phyloP scores from a whole-genome alignment of 2,797 vertebrate species.

The Thaleichthys pacificus region DNA sequence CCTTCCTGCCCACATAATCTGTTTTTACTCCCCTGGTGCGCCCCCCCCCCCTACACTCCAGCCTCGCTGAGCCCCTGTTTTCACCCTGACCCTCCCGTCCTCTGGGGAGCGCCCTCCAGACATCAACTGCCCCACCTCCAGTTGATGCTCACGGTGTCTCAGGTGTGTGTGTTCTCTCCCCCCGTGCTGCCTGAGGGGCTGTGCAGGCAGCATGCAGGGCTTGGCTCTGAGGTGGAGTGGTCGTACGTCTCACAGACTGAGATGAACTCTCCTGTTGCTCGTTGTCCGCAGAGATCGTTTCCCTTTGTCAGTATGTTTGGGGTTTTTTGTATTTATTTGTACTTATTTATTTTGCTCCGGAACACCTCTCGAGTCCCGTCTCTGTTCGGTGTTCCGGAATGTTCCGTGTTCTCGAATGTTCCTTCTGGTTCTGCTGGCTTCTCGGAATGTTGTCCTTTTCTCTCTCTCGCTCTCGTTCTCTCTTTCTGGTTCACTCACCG shows the following conservation, averaged over 20 bases:
- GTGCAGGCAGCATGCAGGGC: constrained; percentile 42
- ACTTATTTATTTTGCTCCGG: background rate
- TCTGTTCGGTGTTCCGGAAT: background rate
- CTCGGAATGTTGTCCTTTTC: background rate
- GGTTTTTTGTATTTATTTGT: background rate
- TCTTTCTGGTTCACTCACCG: background rate
- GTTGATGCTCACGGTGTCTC: constrained; percentile 66
- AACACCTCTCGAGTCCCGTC: background rate
- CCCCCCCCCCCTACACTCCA: constrained; percentile 21
- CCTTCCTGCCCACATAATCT: constrained; percentile 33
- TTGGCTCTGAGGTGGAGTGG: constrained; percentile 11
- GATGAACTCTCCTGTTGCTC: constrained; percentile 23
- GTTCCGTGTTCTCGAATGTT: background rate
- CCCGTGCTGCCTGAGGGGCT: constrained; percentile 28
- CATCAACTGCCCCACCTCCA: constrained; percentile 68
- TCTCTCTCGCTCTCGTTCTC: background rate
- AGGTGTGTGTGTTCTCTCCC: constrained; percentile 47
- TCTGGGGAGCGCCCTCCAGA: constrained; percentile 42
- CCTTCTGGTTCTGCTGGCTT: background rate
- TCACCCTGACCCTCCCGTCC: constrained; percentile 5
- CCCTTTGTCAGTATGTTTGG: background rate
- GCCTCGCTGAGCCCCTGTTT: constrained; percentile 30
- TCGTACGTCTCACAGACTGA: background rate
- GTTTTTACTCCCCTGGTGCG: constrained; percentile 36
- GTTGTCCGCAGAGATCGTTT: background rate